Base-by-base conservation (phyloP, 2,113 vertebrate species). In the Cettia cetti region DNA sequence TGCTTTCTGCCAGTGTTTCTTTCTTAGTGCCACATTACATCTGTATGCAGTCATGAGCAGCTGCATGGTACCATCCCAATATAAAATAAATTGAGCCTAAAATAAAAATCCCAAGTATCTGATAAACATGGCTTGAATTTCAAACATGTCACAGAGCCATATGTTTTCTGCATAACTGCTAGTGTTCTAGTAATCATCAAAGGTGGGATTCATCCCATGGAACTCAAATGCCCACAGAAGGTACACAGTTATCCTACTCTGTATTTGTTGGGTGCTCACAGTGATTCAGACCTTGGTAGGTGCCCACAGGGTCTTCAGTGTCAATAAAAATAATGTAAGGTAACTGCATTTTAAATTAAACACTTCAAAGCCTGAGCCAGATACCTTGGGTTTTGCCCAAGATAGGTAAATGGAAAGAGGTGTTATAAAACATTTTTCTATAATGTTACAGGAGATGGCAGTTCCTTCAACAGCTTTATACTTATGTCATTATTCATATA, bases 271-370 rank as follows among this genome's bases (percentile, higher is more conserved):
- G 40, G 7, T 23, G 27, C 18, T 94, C 39, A 54, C 44, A 56
- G 40, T 35, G 9, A 56, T 82, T 77, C 37, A 81, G 44, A 54
- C 40, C 15, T 69, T 88, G 15, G 19, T 28, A 69, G 7, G 7
- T 53, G 23, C 26, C 20, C 80, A 0, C 15, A 53, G 12, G 19
- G 23, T 80, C 66, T 71, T 82, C 30, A 66, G 13, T 47, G 24
- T 19, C 35, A 54, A 26, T 77, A 90, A 66, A 70, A 37, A 27
- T 50, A 85, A 33, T 57, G 13, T 24, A 63, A 42, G 24, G 15
- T 53, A 76, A 47, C 28, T 64, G 30, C 39, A 28, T 66, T 90
- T 96, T 82, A 71, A 63, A 49, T 80, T 39, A 63, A 82, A 31
- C 3, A 17, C 20, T 56, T 65, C 4, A 15, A 50, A 72, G n/a